phyloP scores from a whole-genome alignment of 2,797 vertebrate species.

The Denticeps clupeoides region DNA sequence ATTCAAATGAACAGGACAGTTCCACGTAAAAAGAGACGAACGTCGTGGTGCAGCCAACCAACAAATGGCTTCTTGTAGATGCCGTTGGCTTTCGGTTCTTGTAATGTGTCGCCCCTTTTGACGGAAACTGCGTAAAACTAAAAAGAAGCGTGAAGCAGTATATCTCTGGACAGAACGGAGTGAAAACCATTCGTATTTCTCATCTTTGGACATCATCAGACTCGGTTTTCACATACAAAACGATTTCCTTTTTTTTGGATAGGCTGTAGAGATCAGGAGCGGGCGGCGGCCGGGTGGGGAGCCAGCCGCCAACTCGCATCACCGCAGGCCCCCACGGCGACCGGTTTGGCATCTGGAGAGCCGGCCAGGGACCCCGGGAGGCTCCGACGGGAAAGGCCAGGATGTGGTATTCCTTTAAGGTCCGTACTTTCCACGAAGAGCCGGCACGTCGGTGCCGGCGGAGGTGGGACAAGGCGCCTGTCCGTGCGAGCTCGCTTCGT shows the following conservation, averaged over 20 bases:
- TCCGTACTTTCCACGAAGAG: constrained; percentile 30
- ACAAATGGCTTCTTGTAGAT: constrained; percentile 29
- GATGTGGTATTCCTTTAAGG: constrained; percentile 18
- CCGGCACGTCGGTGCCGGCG: not conserved
- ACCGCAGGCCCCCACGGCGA: constrained; percentile 29
- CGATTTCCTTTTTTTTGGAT: constrained; percentile 43
- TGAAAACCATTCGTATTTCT: constrained; percentile 48
- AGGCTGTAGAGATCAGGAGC: constrained; percentile 31
- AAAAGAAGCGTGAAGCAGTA: constrained; percentile 26
- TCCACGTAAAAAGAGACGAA: constrained; percentile 28
- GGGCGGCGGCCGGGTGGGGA: not conserved
- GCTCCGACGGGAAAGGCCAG: constrained; percentile 18
- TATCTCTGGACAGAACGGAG: constrained; percentile 31
- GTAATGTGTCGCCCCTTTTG: constrained; percentile 46
- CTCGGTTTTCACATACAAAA: constrained; percentile 46
- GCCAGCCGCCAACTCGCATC: constrained; percentile 29
- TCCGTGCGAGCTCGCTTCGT: constrained; percentile 6
- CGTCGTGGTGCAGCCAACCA: constrained; percentile 28
- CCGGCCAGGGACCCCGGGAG: constrained; percentile 17
- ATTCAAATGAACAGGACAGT: constrained; percentile 33
- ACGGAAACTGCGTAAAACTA: constrained; percentile 36
- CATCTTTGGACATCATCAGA: constrained; percentile 62
- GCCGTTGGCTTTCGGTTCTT: constrained; percentile 38
- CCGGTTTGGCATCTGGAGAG: constrained; percentile 45
- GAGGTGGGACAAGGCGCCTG: constrained; percentile 5